Evolutionary conservation across 2,113 vertebrate genomes (phyloP), one percentile per base, ranked within the genome.

Genomic region (Australoheros scitulus): DNA sequence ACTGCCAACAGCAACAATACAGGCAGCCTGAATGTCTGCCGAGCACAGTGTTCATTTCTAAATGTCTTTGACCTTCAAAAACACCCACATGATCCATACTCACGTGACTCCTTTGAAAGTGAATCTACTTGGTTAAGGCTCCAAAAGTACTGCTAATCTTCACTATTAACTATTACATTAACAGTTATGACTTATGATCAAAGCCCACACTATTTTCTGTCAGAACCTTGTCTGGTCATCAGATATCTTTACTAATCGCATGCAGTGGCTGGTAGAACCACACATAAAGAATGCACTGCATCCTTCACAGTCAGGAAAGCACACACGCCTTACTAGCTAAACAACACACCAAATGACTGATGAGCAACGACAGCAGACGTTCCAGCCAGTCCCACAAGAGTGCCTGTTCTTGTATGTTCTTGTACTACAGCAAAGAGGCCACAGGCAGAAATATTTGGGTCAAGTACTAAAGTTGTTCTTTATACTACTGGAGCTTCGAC

Each of bases 161-260:
- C 20, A 20, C 17, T 18, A 36, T 18, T 52, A 52, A 18, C 47
- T 50, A 6, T 34, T 6, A 50, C 15, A 50, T 24, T 43, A 68
- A 47, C 3, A 1, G 38, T 65, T 24, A 24, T 43, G 36, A 65
- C 0, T 17, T 43, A 17, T 43, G n/a, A 6, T 43, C 20, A 43
- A 65, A 43, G 5, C n/a, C n/a, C 1, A 2, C 4, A 43, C n/a
- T 52, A 50, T 50, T 6, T 41, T 14, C 11, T 64, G 61, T 22
- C 20, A 0, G 34, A 64, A 22, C 11, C 38, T 0, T 64, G 34
- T 64, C 34, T 1, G 0, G 6, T 41, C 20, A 22, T 41, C 61
- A 64, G 5, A 34, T 6, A 34, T 6, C 32, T 34, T 34, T 1
- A 2, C 22, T 22, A 26, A 0, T 18, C 5, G 26, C 5, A 0